A percentile compares a stretch with the other conserved stretches of the same genome.
Evolutionary conservation across 2,797 vertebrate species (phyloP).

Genomic region (Catharus ustulatus): DNA sequence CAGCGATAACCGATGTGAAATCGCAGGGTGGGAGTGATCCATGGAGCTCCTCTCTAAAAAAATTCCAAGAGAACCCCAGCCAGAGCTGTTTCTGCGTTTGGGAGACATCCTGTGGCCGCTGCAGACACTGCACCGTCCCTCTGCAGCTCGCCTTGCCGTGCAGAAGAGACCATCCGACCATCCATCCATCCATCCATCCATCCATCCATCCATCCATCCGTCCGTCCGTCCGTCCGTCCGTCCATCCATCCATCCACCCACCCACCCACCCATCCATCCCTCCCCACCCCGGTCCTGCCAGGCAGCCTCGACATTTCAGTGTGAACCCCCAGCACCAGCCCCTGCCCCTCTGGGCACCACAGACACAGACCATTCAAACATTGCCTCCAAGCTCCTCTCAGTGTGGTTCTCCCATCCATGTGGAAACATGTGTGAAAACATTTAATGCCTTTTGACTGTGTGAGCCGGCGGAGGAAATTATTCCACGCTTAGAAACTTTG

Average conservation of each 20-base stretch:
- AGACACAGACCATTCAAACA: too few relatives aligned
- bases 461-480: background rate
- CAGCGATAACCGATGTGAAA: fast-evolving
- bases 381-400: fast-evolving
- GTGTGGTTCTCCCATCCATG: background rate
- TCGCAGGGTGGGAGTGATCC: fast-evolving
- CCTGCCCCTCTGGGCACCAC: background rate
- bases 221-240: too few relatives aligned
- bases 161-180: background rate
- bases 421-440: background rate
- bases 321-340: fast-evolving
- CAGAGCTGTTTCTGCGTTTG: conserved; percentile 17
- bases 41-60: background rate
- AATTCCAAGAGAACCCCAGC: fast-evolving
- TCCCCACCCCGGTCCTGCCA: too few relatives aligned
- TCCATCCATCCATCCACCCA: background rate
- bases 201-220: background rate
- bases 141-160: background rate
- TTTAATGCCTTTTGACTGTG: background rate
- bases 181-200: background rate
- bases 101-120: conserved; percentile 55
- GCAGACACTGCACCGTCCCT: conserved; percentile 1
- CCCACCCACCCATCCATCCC: background rate
- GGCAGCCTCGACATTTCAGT: background rate
- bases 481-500: background rate